Percentiles rank a stretch among this genome's conserved stretches.
Conservation (phyloP, 2,797 vertebrate genomes). For the Micrastur ruficollis region DNA sequence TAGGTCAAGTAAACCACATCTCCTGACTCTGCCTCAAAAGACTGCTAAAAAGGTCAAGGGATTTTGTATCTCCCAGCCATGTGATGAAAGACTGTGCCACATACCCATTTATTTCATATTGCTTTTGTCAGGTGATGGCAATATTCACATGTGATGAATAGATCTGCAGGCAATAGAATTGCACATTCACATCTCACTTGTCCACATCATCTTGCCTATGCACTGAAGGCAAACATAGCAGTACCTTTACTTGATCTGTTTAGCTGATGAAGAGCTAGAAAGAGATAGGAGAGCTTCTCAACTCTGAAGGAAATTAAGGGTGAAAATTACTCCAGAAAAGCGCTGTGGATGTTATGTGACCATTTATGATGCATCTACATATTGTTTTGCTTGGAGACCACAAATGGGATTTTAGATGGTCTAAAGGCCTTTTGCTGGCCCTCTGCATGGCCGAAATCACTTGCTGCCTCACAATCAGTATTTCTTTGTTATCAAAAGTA, state of each 20-base stretch:
- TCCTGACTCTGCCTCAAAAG: background rate
- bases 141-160: background rate
- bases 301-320: background rate
- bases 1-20: slow-evolving; percentile 30
- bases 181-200: background rate
- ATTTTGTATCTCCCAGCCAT: background rate
- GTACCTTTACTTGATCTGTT: background rate
- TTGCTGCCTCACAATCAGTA: background rate
- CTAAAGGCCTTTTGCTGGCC: background rate
- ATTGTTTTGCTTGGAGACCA: background rate
- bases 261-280: background rate
- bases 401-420: background rate
- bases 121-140: slow-evolving; percentile 7
- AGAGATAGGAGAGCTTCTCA: background rate
- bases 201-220: background rate
- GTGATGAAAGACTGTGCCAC: slow-evolving; percentile 10
- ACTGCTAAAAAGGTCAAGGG: slow-evolving; percentile 38
- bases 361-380: background rate
- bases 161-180: background rate
- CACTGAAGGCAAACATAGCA: background rate
- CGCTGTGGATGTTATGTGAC: rapidly evolving
- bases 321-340: background rate
- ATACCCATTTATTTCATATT: background rate
- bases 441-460: background rate
- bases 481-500: background rate